A percentile compares a stretch with the other conserved stretches of the same genome.
Evolutionary conservation across 2,113 vertebrate genomes (phyloP).

Genomic region (Pseudorasbora parva): DNA sequence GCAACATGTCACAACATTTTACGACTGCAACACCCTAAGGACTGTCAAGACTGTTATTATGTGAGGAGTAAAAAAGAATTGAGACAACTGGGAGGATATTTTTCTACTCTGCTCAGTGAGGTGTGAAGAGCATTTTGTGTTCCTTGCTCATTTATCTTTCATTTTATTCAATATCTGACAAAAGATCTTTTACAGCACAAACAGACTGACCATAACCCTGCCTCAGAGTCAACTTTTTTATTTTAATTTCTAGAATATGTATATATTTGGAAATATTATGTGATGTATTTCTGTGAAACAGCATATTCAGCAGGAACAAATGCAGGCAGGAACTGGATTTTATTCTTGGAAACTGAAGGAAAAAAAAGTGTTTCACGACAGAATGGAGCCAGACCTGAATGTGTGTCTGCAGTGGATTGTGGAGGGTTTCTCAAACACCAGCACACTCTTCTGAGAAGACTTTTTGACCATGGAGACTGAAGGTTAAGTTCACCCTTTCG

Average conservation of each 20-base stretch:
- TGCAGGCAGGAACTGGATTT: background rate
- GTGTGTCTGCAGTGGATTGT: background rate
- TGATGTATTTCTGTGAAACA: background rate
- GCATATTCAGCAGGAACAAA: background rate
- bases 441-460: background rate
- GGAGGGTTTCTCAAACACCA: background rate
- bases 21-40: background rate
- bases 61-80: background rate
- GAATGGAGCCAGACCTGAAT: background rate
- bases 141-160: background rate
- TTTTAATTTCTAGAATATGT: background rate
- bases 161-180: constrained; percentile 5
- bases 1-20: constrained; percentile 16
- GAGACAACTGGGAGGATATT: background rate
- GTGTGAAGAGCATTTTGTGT: background rate
- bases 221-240: background rate
- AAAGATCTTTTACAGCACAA: background rate
- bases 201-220: background rate
- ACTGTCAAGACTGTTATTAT: background rate
- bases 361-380: background rate
- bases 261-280: background rate
- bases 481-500: background rate
- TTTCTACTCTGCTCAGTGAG: background rate
- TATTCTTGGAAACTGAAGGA: background rate
- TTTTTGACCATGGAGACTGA: background rate